These are phyloP conservation scores for Agrotis segetum DNA, from an alignment of 2,888 invertebrate species.

Conservation along the genomic window DNA sequence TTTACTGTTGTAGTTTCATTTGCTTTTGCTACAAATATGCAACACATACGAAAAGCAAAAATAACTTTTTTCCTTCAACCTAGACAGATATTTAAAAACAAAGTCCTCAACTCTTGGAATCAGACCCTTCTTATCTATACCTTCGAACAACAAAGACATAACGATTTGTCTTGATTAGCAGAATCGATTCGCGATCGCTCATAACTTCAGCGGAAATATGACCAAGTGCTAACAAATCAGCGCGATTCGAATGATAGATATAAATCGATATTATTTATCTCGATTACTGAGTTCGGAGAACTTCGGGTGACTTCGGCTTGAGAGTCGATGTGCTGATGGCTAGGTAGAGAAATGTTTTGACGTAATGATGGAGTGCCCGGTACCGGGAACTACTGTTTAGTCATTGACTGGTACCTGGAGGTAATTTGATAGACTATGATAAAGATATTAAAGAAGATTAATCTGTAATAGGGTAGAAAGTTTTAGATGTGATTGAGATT, in stretches of 20 bases:
- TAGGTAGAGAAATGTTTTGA: conserved; percentile 59
- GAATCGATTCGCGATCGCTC: conserved; percentile 61
- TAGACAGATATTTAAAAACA: conserved; percentile 40
- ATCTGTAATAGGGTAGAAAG: conserved; percentile 1
- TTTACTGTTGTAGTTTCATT: not conserved
- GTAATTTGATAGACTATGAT: conserved; percentile 9
- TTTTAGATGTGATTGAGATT: not conserved
- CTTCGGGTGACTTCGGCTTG: conserved; percentile 58
- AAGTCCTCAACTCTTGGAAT: conserved; percentile 30
- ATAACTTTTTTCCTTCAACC: conserved; percentile 1
- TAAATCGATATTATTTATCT: conserved; percentile 80
- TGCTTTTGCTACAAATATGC: not conserved
- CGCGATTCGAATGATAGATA: conserved; percentile 73
- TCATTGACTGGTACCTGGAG: conserved; percentile 23
- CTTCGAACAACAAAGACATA: conserved; percentile 37
- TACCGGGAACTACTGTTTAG: conserved; percentile 38
- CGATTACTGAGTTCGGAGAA: conserved; percentile 74
- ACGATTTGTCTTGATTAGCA: conserved; percentile 60
- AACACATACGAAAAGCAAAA: conserved; percentile 5
- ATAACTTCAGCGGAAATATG: conserved; percentile 58
- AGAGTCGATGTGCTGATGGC: conserved; percentile 52
- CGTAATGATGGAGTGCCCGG: conserved; percentile 43
- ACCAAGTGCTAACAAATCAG: conserved; percentile 68
- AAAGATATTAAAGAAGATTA: conserved; percentile 6
- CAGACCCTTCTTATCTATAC: conserved; percentile 22